Percentiles rank a stretch among this genome's conserved stretches.
These are phyloP conservation scores for Galeruca laticollis DNA, from an alignment of 2,888 invertebrate species.

Conservation along the genomic window DNA sequence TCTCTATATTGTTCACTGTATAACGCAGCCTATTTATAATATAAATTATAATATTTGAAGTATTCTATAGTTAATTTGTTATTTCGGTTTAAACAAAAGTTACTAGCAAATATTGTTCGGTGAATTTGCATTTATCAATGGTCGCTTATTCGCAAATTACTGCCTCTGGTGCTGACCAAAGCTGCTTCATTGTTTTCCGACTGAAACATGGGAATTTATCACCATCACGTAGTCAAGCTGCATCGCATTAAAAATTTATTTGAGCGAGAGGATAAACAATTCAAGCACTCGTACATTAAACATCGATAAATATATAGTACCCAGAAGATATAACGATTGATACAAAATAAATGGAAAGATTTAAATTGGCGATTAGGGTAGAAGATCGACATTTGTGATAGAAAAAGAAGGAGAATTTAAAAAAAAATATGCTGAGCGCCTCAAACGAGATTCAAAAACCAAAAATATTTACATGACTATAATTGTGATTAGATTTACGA, in stretches of 20 bases:
- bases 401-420: too few species aligned
- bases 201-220: constrained; percentile 32
- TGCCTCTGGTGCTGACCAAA: constrained; percentile 30
- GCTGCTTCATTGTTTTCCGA: constrained; percentile 32
- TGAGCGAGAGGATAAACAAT: not conserved
- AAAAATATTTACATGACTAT: too few species aligned
- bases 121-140: constrained; percentile 32
- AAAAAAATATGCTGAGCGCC: too few species aligned
- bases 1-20: not conserved
- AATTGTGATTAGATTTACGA: too few species aligned
- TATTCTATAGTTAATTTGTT: not conserved
- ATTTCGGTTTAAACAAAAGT: not conserved
- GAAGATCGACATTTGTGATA: too few species aligned
- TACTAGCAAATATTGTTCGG: constrained; percentile 22
- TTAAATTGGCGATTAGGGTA: too few species aligned
- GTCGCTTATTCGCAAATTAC: constrained; percentile 40
- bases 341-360: too few species aligned
- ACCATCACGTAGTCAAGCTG: not conserved
- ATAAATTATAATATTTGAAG: not conserved
- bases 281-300: too few species aligned
- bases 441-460: too few species aligned
- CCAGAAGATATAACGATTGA: too few species aligned
- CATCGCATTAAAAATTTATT: not conserved
- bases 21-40: not conserved
- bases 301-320: too few species aligned